Percentiles rank a stretch among this genome's conserved stretches.
These are phyloP conservation scores for Phalloptychus januarius DNA, from an alignment of 2,797 vertebrate genomes.

Conservation along the genomic window DNA sequence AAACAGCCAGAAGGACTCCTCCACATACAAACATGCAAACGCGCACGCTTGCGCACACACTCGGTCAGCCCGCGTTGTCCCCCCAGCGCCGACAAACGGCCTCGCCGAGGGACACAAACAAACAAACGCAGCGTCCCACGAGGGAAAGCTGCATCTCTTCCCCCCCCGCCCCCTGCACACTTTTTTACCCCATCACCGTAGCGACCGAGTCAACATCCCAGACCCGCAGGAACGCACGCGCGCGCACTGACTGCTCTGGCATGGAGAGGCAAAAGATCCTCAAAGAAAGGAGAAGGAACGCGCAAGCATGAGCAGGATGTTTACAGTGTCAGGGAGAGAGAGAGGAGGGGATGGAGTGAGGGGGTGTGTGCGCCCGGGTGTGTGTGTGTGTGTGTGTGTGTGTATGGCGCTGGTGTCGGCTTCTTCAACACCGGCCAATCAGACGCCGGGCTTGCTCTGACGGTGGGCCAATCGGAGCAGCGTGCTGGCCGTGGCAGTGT, in stretches of 20 bases:
- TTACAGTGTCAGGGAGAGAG: constrained; percentile 51
- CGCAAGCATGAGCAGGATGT: constrained; percentile 63
- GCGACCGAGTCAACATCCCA: constrained; percentile 17
- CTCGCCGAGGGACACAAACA: constrained; percentile 49
- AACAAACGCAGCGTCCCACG: constrained; percentile 46
- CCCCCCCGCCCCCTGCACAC: constrained; percentile 8
- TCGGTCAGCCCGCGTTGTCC: constrained; percentile 35
- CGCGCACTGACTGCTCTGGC: constrained; percentile 24
- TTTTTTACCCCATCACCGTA: constrained; percentile 53
- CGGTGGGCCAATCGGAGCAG: constrained; percentile 68
- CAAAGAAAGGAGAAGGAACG: constrained; percentile 27
- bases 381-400: neutral
- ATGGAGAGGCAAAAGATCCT: constrained; percentile 40
- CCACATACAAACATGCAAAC: constrained; percentile 21
- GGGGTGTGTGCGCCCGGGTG: constrained; percentile 13
- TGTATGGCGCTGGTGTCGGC: constrained; percentile 68
- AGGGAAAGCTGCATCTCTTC: constrained; percentile 60
- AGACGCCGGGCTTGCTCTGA: constrained; percentile 65
- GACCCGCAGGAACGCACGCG: neutral
- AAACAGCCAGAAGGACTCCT: constrained; percentile 47
- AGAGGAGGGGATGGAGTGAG: constrained; percentile 25
- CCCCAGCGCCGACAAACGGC: constrained; percentile 38
- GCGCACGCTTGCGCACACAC: constrained; percentile 5
- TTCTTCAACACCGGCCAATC: constrained; percentile 85
- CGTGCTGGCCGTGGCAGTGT: constrained; percentile 54